These are phyloP conservation scores for Drosophila birchii DNA, from an alignment of 2,888 invertebrate genomes.

Conservation along the genomic window DNA sequence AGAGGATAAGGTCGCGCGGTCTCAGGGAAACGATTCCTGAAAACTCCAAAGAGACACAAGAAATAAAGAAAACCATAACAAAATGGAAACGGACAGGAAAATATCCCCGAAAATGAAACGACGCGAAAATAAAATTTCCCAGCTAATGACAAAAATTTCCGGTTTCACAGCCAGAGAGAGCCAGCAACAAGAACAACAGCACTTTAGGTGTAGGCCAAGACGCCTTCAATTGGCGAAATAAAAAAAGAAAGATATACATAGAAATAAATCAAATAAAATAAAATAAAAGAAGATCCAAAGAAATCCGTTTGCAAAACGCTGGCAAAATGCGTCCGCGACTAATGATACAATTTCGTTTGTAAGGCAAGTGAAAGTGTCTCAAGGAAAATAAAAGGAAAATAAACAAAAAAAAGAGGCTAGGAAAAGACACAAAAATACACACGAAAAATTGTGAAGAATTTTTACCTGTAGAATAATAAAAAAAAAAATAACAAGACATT, in stretches of 20 bases:
- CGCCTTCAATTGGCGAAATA: constrained; percentile 7
- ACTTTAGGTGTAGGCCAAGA: constrained; percentile 1
- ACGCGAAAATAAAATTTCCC: constrained; percentile 74
- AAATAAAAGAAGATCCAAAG: constrained; percentile 5
- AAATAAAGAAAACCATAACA: constrained; percentile 15
- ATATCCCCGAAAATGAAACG: constrained; percentile 55
- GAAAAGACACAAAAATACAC: constrained; percentile 2
- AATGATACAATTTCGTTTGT: constrained; percentile 57
- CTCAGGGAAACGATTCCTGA: constrained; percentile 53
- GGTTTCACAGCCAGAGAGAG: constrained; percentile 61
- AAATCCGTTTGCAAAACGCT: constrained; percentile 41
- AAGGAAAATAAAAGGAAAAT: constrained; percentile 1
- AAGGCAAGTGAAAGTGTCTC: constrained; percentile 48
- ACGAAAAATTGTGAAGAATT: too few relatives aligned
- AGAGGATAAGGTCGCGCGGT: constrained; percentile 48
- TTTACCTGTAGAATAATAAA: not conserved
- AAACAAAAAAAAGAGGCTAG: not conserved
- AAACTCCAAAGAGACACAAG: constrained; percentile 16
- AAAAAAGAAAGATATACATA: not conserved
- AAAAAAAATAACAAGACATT: not conserved
- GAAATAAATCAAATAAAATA: not conserved
- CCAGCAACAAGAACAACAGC: constrained; percentile 11
- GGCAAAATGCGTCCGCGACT: constrained; percentile 50
- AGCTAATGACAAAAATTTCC: constrained; percentile 80
- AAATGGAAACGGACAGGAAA: not conserved